A percentile compares a stretch with the other conserved stretches of the same genome.
Conservation (phyloP, 2,797 vertebrate genomes). For the Tauraco hartlaubi region DNA sequence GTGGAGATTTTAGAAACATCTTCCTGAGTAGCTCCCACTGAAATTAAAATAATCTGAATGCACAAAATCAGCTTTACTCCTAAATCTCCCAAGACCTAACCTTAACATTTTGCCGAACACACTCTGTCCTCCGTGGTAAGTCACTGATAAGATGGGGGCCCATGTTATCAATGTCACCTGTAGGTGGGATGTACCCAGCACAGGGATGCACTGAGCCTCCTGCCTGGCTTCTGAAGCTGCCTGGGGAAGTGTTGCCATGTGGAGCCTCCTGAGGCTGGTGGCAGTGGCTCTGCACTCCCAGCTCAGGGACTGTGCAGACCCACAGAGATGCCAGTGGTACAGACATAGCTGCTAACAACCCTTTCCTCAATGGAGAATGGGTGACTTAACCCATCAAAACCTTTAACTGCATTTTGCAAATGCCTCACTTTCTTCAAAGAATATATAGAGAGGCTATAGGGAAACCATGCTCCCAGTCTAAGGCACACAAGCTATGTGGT, state of each 20-base stretch:
- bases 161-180: not conserved
- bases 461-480: not conserved
- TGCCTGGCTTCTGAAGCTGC: not conserved
- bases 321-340: not conserved
- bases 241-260: accelerated
- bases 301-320: not conserved
- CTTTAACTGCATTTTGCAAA: not conserved
- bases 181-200: not conserved
- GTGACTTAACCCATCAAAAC: not conserved
- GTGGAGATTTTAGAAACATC: not conserved
- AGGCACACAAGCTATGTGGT: too few species aligned
- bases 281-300: not conserved
- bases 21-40: not conserved
- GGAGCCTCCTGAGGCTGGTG: not conserved
- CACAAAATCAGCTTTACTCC: not conserved
- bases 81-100: not conserved
- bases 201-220: not conserved
- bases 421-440: not conserved
- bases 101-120: not conserved
- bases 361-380: not conserved
- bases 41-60: not conserved
- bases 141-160: not conserved
- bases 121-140: not conserved
- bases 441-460: accelerated
- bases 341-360: not conserved